Evolutionary conservation across 2,797 vertebrate genomes (phyloP).

Genomic region (Lithobates pipiens): DNA sequence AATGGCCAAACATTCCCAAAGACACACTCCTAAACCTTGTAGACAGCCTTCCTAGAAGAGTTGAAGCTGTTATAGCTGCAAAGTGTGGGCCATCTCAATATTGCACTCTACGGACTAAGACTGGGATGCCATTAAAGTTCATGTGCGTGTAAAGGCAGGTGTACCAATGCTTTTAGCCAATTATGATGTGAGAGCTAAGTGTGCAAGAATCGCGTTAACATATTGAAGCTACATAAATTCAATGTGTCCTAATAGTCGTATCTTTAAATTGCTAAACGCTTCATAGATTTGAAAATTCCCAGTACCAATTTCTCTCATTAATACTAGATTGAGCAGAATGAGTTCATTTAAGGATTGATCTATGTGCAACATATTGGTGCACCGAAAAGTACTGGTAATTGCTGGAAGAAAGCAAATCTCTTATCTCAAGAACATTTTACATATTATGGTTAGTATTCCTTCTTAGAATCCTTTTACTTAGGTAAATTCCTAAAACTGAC

Average conservation of each 20-base stretch:
- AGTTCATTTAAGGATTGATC: constrained; percentile 35
- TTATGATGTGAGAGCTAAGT: too few relatives aligned
- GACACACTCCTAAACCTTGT: too few relatives aligned
- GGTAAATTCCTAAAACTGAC: too few relatives aligned
- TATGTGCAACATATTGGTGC: constrained; percentile 13
- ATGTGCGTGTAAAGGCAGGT: too few relatives aligned
- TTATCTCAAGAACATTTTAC: not conserved
- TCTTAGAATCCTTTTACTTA: too few relatives aligned
- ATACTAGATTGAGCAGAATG: constrained; percentile 18
- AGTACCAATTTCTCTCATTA: constrained; percentile 24
- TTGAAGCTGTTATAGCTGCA: too few relatives aligned
- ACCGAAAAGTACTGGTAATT: not conserved
- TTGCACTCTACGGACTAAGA: too few relatives aligned
- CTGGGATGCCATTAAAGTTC: too few relatives aligned
- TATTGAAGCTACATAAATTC: constrained; percentile 33
- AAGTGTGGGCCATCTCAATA: too few relatives aligned
- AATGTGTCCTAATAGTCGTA: constrained; percentile 11
- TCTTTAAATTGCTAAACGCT: constrained; percentile 36
- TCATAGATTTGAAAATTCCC: constrained; percentile 28
- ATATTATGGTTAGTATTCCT: not conserved
- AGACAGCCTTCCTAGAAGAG: too few relatives aligned
- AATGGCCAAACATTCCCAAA: too few relatives aligned
- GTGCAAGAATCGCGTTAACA: not conserved
- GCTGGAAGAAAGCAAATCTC: not conserved
- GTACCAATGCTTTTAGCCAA: too few relatives aligned